Percentiles rank a stretch among this genome's conserved stretches.
Conservation (phyloP, 2,113 vertebrate genomes). For the Neolamprologus sp. region DNA sequence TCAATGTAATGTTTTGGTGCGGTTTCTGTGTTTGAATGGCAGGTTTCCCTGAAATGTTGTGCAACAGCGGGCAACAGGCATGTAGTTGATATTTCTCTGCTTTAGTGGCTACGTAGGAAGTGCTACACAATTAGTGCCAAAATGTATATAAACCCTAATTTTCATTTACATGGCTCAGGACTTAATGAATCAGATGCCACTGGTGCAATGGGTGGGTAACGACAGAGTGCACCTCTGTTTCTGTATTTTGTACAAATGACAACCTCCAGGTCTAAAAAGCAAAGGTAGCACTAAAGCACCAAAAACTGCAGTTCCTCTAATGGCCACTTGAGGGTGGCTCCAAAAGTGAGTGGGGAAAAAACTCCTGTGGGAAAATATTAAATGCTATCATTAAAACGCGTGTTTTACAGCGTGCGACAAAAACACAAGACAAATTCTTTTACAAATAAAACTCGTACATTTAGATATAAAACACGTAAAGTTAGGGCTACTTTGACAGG, state of each 20-base stretch:
- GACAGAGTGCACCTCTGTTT: neutral
- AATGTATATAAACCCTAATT: neutral
- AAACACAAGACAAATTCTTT: neutral
- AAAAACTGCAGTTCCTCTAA: neutral
- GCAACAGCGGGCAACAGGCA: neutral
- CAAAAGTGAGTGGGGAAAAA: neutral
- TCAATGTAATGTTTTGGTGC: neutral
- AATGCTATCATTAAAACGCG: neutral
- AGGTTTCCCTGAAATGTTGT: neutral
- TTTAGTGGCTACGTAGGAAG: neutral
- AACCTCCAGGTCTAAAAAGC: neutral
- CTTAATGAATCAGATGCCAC: neutral
- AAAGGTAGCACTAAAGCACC: fast-evolving
- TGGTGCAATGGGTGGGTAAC: neutral
- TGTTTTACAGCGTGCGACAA: fast-evolving
- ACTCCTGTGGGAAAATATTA: fast-evolving
- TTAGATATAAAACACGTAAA: neutral
- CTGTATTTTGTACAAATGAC: neutral
- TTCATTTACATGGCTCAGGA: neutral
- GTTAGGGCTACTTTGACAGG: neutral
- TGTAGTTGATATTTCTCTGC: neutral
- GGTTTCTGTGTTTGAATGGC: neutral
- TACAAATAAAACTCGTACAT: neutral
- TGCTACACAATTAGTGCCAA: neutral
- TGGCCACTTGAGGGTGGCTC: neutral